These are phyloP conservation scores for Thecocarcelia acutangulata DNA, from an alignment of 2,888 invertebrate genomes.

Conservation along the genomic window DNA sequence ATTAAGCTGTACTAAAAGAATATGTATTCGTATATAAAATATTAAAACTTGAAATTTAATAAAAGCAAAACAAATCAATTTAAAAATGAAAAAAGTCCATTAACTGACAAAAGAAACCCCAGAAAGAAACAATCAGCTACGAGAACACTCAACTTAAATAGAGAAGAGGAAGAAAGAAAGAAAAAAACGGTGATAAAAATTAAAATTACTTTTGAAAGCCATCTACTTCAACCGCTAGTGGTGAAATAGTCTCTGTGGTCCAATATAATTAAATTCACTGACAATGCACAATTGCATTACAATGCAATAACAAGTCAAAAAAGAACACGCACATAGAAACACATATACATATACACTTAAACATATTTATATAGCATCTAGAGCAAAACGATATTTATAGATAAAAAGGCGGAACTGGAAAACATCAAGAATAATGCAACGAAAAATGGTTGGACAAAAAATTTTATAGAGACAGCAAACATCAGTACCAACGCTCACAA, in stretches of 20 bases:
- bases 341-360: background rate
- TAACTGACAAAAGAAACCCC: conserved; percentile 30
- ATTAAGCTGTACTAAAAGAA: conserved; percentile 1
- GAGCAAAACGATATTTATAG: conserved; percentile 23
- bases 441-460: conserved; percentile 36
- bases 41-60: conserved; percentile 12
- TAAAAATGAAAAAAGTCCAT: conserved; percentile 30
- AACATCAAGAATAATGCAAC: conserved; percentile 28
- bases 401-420: conserved; percentile 12
- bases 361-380: conserved; percentile 1
- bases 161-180: no score
- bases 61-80: conserved; percentile 10
- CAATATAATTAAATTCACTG: conserved; percentile 67
- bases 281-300: conserved; percentile 63
- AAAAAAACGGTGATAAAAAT: conserved; percentile 39
- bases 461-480: conserved; percentile 3
- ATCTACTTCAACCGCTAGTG: conserved; percentile 16
- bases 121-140: conserved; percentile 17
- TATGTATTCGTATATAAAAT: no score
- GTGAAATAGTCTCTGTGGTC: conserved; percentile 48
- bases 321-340: background rate
- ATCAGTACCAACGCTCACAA: conserved; percentile 9
- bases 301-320: conserved; percentile 40
- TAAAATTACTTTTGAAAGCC: conserved; percentile 49
- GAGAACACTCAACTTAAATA: background rate